phyloP scores from a whole-genome alignment of 2,113 vertebrate species.

The Tautogolabrus adspersus region DNA sequence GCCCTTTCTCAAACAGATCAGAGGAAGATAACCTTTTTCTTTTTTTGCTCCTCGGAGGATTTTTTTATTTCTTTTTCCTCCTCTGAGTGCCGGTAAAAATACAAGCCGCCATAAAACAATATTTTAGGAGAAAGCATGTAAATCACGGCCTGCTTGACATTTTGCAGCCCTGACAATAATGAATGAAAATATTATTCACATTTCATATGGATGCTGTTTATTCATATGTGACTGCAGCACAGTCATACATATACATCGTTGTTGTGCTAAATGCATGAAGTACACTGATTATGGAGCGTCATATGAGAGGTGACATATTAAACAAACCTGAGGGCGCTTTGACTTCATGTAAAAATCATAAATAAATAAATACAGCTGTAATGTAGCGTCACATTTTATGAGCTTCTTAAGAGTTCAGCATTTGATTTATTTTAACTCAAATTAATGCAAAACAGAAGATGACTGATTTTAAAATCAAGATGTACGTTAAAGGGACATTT shows the following conservation, averaged over 20 bases:
- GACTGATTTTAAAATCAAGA: too few relatives aligned
- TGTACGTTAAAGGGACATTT: too few relatives aligned
- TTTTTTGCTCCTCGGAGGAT: slow-evolving; percentile 40
- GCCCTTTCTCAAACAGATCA: slow-evolving; percentile 93
- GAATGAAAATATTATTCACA: slow-evolving; percentile 76
- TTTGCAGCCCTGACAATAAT: slow-evolving; percentile 72
- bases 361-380: slow-evolving; percentile 32
- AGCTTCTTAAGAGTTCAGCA: background rate
- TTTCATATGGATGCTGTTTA: slow-evolving; percentile 76
- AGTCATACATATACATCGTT: slow-evolving; percentile 77
- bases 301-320: slow-evolving; percentile 69
- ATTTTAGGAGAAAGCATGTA: slow-evolving; percentile 52
- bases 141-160: slow-evolving; percentile 72
- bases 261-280: slow-evolving; percentile 72
- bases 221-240: slow-evolving; percentile 72
- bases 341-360: slow-evolving; percentile 24
- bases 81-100: slow-evolving; percentile 21
- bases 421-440: background rate
- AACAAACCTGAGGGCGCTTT: slow-evolving; percentile 67
- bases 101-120: slow-evolving; percentile 25
- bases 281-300: slow-evolving; percentile 64
- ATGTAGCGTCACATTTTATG: slow-evolving; percentile 20
- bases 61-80: slow-evolving; percentile 12
- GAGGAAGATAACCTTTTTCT: slow-evolving; percentile 78
- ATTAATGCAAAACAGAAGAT: background rate